A percentile compares a stretch with the other conserved stretches of the same genome.
Evolutionary conservation across 2,113 vertebrate genomes (phyloP).

Genomic region (Gymnogyps californianus): DNA sequence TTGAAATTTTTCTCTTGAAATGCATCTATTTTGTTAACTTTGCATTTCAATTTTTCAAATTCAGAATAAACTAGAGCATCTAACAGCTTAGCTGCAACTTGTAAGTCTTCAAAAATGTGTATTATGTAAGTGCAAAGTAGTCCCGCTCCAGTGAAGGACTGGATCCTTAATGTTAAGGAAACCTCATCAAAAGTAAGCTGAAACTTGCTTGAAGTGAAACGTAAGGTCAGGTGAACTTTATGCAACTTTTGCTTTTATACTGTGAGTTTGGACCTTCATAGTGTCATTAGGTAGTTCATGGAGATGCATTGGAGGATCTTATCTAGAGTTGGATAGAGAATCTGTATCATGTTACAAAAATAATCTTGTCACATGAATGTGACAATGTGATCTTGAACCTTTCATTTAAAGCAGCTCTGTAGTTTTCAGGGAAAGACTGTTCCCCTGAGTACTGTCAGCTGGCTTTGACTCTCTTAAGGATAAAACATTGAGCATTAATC

Average conservation of each 20-base stretch:
- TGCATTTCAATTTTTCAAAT: not conserved
- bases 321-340: not conserved
- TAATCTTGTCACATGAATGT: not conserved
- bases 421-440: not conserved
- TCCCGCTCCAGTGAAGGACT: not conserved
- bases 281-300: not conserved
- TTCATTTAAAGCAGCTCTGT: not conserved
- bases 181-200: not conserved
- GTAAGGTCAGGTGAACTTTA: not conserved
- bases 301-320: not conserved
- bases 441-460: not conserved
- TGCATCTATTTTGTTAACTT: not conserved
- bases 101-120: not conserved
- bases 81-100: not conserved
- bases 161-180: not conserved
- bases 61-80: not conserved
- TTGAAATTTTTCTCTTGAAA: not conserved
- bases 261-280: not conserved
- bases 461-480: not conserved
- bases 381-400: not conserved
- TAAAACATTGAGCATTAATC: not conserved
- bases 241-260: not conserved
- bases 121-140: not conserved
- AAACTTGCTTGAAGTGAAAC: not conserved
- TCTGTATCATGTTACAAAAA: not conserved